Conservation (phyloP, 2,797 vertebrate genomes). For the Helarctos malayanus region DNA sequence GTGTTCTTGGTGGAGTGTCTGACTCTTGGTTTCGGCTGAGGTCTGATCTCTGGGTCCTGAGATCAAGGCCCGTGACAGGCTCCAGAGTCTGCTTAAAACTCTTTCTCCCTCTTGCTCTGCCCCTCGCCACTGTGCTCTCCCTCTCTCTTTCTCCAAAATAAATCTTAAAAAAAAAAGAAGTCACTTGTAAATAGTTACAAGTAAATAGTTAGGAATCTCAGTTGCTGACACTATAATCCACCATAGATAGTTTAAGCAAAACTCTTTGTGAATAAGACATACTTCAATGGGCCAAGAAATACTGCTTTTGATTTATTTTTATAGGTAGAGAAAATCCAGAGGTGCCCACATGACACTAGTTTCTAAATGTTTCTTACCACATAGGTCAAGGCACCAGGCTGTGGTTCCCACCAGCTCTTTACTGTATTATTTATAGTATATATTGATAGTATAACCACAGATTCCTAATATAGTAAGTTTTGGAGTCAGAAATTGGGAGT, state of each 20-base stretch:
- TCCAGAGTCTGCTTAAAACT: not conserved
- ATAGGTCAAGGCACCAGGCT: not conserved
- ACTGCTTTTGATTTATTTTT: not conserved
- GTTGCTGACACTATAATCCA: not conserved
- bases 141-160: not conserved
- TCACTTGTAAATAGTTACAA: not conserved
- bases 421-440: not conserved
- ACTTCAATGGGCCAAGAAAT: not conserved
- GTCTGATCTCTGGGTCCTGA: not conserved
- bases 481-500: not conserved
- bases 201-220: not conserved
- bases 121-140: not conserved
- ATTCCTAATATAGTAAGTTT: not conserved
- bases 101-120: not conserved
- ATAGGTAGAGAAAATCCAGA: not conserved
- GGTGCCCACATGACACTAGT: not conserved
- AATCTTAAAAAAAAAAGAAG: not conserved
- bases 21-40: not conserved
- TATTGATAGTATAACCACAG: not conserved
- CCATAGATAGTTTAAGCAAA: not conserved
- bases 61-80: not conserved
- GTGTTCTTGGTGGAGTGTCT: not conserved
- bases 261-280: not conserved
- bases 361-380: not conserved
- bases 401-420: not conserved